These are phyloP conservation scores for Pangasius macronema DNA, from an alignment of 2,797 vertebrate genomes.

Conservation along the genomic window DNA sequence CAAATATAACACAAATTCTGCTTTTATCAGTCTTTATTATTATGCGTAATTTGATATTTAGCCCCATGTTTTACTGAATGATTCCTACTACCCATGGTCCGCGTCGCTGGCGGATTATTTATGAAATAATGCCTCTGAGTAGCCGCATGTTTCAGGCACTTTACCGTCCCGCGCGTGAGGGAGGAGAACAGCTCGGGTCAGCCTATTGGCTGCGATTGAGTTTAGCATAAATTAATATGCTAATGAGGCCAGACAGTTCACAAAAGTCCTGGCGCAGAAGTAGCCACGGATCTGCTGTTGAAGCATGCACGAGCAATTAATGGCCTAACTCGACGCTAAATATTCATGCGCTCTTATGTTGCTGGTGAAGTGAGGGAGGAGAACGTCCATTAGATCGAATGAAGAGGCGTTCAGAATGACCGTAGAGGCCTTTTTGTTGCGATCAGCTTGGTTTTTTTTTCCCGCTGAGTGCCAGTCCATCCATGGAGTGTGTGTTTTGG, in stretches of 20 bases:
- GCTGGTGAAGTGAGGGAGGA: constrained; percentile 75
- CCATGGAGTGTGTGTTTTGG: constrained; percentile 45
- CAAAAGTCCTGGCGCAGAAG: constrained; percentile 70
- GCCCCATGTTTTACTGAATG: background rate
- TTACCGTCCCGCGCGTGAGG: background rate
- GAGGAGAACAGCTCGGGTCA: constrained; percentile 39
- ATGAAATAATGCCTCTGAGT: background rate
- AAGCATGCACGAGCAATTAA: constrained; percentile 77
- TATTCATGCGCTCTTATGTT: constrained; percentile 78
- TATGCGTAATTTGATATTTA: background rate
- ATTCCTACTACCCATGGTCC: background rate
- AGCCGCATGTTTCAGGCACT: background rate
- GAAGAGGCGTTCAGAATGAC: constrained; percentile 74
- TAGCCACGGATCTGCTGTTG: constrained; percentile 73
- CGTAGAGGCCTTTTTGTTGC: constrained; percentile 66
- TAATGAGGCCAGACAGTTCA: constrained; percentile 77
- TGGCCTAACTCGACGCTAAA: constrained; percentile 79
- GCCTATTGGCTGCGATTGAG: constrained; percentile 72
- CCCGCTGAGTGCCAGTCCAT: constrained; percentile 33
- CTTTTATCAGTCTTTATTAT: background rate
- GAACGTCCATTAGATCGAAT: constrained; percentile 79
- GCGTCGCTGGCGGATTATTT: background rate
- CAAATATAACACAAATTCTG: background rate
- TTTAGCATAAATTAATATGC: constrained; percentile 78
- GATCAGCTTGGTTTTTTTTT: constrained; percentile 66